phyloP scores from a whole-genome alignment of 2,888 invertebrate genomes.

The Acanthopleura granulata region DNA sequence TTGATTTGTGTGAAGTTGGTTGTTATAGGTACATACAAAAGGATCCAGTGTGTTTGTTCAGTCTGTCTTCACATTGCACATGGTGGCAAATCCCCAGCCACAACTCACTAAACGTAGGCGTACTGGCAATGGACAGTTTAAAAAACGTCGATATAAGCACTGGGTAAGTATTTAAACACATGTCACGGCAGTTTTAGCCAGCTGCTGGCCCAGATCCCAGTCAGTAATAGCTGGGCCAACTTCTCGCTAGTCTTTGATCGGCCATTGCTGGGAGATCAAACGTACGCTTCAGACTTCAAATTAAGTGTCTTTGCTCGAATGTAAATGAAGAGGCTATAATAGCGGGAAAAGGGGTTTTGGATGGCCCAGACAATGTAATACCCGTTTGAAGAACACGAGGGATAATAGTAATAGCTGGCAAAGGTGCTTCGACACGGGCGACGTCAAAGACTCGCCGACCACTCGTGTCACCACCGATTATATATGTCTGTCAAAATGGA shows the following conservation, averaged over 20 bases:
- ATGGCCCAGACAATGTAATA: not conserved
- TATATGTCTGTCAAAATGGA: not conserved
- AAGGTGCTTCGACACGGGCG: not conserved
- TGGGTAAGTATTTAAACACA: too few relatives aligned
- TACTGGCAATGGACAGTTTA: too few relatives aligned
- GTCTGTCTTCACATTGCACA: too few relatives aligned
- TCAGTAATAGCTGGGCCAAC: not conserved
- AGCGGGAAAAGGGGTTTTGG: not conserved
- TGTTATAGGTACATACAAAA: too few relatives aligned
- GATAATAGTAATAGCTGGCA: not conserved
- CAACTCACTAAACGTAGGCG: too few relatives aligned
- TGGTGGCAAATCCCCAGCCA: too few relatives aligned
- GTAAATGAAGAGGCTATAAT: not conserved
- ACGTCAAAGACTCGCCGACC: not conserved
- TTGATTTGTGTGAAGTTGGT: too few relatives aligned
- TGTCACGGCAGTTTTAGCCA: not conserved
- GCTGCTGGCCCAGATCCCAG: not conserved
- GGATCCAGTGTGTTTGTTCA: too few relatives aligned
- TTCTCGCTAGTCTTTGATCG: not conserved
- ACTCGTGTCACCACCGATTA: not conserved
- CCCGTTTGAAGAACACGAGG: not conserved
- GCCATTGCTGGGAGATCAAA: not conserved
- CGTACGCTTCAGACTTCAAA: not conserved
- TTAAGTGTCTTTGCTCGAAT: not conserved
- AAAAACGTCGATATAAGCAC: too few relatives aligned